A percentile compares a stretch with the other conserved stretches of the same genome.
Evolutionary conservation across 2,888 invertebrate species (phyloP).

Genomic region (Bruchidius siliquastri): DNA sequence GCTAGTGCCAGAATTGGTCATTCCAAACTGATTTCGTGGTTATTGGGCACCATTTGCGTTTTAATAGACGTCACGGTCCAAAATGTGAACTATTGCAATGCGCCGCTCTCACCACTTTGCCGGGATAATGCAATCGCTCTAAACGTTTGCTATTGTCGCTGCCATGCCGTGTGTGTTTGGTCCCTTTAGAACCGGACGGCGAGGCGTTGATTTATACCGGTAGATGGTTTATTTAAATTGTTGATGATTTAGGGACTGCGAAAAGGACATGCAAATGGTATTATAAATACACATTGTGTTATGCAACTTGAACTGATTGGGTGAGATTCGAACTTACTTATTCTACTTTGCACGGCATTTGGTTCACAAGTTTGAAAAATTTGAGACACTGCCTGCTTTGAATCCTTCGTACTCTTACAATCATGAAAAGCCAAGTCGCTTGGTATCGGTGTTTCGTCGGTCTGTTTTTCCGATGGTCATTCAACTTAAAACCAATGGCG

Average conservation of each 20-base stretch:
- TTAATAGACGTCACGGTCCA: neutral
- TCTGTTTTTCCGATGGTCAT: no score
- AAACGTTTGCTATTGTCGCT: neutral
- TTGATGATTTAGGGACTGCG: neutral
- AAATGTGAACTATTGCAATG: neutral
- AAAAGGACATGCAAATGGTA: neutral
- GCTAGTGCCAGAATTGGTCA: neutral
- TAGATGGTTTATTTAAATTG: neutral
- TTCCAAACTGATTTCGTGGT: neutral
- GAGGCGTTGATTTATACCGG: neutral
- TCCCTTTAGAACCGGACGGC: neutral
- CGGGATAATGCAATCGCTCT: neutral
- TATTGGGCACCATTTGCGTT: neutral
- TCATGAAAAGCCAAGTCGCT: no score
- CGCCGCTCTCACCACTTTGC: neutral
- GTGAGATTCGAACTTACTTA: no score
- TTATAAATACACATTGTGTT: no score
- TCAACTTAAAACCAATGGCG: no score
- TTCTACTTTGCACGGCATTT: no score
- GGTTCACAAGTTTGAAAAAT: no score
- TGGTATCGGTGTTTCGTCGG: no score
- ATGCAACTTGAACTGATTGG: no score
- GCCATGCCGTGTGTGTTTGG: neutral
- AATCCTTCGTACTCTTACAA: no score
- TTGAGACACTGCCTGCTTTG: no score